These are phyloP conservation scores for Disparrhopalites patrizii DNA, from an alignment of 2,888 invertebrate species.

Conservation along the genomic window DNA sequence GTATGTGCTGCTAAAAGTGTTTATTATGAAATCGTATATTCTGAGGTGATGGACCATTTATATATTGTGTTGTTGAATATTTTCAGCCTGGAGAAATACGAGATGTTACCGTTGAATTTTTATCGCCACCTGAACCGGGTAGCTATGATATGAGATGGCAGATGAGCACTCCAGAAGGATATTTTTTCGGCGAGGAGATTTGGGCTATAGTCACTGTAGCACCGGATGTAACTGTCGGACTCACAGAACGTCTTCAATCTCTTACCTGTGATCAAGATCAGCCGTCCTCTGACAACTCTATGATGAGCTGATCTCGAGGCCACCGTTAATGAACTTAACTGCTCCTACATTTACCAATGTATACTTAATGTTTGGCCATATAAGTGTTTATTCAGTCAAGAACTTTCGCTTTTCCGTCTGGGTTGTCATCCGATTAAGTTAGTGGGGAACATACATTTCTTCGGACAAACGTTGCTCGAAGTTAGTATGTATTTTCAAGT, in stretches of 20 bases:
- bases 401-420: too few relatives aligned
- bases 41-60: too few relatives aligned
- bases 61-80: too few relatives aligned
- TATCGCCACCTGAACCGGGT: constrained; percentile 70
- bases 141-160: constrained; percentile 81
- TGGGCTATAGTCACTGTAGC: constrained; percentile 34
- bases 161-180: constrained; percentile 78
- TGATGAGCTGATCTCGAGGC: constrained; percentile 24
- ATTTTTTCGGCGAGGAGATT: constrained; percentile 82
- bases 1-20: constrained; percentile 16
- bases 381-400: too few relatives aligned
- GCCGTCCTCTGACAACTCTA: constrained; percentile 12
- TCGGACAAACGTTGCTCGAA: too few relatives aligned
- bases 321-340: too few relatives aligned
- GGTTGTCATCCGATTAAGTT: too few relatives aligned
- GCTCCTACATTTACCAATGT: too few relatives aligned
- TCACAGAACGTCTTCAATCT: constrained; percentile 37
- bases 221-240: constrained; percentile 32
- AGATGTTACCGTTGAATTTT: constrained; percentile 73
- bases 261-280: constrained; percentile 36
- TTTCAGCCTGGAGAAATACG: constrained; percentile 67
- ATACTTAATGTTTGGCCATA: too few relatives aligned
- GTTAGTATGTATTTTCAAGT: too few relatives aligned
- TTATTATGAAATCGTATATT: too few relatives aligned
- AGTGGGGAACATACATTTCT: too few relatives aligned